Evolutionary conservation across 2,888 invertebrate genomes (phyloP).

Genomic region (Heliconius erato): DNA sequence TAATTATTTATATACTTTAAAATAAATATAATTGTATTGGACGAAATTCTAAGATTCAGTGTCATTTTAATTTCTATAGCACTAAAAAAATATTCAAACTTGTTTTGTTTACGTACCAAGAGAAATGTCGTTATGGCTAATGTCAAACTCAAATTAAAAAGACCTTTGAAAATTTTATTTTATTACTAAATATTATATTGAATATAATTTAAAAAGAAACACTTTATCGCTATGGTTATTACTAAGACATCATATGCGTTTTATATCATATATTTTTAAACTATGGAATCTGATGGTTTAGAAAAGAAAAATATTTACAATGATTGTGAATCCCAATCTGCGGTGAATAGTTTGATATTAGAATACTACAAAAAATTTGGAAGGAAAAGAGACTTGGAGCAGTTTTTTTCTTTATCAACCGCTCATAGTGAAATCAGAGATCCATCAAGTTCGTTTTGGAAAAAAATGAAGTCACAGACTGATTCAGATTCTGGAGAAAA

Average conservation of each 20-base stretch:
- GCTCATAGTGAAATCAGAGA: constrained; percentile 77
- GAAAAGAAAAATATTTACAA: constrained; percentile 39
- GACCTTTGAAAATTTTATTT: constrained; percentile 34
- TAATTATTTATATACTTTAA: not conserved
- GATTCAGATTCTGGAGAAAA: constrained; percentile 78
- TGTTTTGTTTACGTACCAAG: constrained; percentile 43
- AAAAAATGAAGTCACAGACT: constrained; percentile 75
- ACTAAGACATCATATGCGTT: constrained; percentile 31
- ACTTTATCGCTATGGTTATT: constrained; percentile 38
- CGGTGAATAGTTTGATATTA: constrained; percentile 80
- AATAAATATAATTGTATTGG: not conserved
- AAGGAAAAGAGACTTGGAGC: constrained; percentile 88
- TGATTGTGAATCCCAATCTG: constrained; percentile 54
- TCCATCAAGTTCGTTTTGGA: constrained; percentile 76
- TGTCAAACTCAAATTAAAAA: constrained; percentile 39
- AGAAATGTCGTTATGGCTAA: constrained; percentile 45
- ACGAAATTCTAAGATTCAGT: not conserved
- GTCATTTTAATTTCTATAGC: not conserved
- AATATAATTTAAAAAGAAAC: constrained; percentile 18
- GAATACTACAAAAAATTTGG: constrained; percentile 90
- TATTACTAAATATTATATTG: constrained; percentile 23
- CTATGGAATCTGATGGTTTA: constrained; percentile 68
- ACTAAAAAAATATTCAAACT: constrained; percentile 16
- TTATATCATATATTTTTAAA: constrained; percentile 50
- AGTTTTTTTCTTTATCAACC: constrained; percentile 87